These are phyloP conservation scores for Seladonia tumulorum DNA, from an alignment of 2,888 invertebrate species.

Conservation along the genomic window DNA sequence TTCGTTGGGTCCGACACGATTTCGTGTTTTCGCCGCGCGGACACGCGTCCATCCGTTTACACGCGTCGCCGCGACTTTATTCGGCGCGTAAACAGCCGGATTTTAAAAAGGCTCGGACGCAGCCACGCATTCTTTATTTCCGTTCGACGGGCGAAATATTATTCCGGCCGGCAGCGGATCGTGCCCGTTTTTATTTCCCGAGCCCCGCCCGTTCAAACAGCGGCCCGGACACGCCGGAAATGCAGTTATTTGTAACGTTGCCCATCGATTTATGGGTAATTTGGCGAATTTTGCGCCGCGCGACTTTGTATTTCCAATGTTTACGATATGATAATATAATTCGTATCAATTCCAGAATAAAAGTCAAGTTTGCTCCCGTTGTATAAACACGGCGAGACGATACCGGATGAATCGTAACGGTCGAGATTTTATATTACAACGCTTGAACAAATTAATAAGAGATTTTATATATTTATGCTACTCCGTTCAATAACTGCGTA, in stretches of 20 bases:
- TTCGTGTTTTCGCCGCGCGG: slow-evolving; percentile 16
- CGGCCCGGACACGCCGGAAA: background rate
- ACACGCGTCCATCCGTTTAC: slow-evolving; percentile 7
- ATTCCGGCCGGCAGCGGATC: background rate
- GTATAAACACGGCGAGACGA: background rate
- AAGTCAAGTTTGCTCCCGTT: background rate
- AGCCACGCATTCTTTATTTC: slow-evolving; percentile 21
- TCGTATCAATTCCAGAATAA: background rate
- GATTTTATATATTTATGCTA: background rate
- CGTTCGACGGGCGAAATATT: slow-evolving; percentile 30
- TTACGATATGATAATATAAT: slow-evolving; percentile 31
- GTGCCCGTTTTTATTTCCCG: slow-evolving; percentile 20
- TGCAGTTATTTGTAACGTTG: slow-evolving; percentile 10
- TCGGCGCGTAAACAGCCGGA: slow-evolving; percentile 46
- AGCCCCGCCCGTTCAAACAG: background rate
- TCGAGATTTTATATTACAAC: background rate
- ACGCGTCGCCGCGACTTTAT: slow-evolving; percentile 34
- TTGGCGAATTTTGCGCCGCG: slow-evolving; percentile 15
- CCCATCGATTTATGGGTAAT: slow-evolving; percentile 39
- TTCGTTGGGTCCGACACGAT: slow-evolving; percentile 19
- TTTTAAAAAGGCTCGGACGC: slow-evolving; percentile 37
- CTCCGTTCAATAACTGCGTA: background rate
- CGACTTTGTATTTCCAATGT: slow-evolving; percentile 24
- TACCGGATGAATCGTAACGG: background rate
- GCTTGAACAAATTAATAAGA: background rate